Conservation (phyloP, 2,888 invertebrate genomes). For the Andrena camellia region DNA sequence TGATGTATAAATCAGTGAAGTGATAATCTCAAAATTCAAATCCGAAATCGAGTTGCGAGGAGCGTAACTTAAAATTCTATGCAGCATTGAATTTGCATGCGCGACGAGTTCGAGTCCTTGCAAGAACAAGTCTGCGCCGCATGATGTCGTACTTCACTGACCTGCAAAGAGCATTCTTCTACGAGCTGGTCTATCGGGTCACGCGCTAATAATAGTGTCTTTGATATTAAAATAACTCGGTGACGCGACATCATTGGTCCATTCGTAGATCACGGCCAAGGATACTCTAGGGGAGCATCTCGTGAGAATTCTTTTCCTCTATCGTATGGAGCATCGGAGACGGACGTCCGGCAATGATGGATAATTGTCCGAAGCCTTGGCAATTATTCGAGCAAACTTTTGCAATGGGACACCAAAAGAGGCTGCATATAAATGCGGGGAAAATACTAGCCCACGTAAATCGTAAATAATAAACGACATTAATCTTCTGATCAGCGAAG, state of each 20-base stretch:
- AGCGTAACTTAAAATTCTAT: not conserved
- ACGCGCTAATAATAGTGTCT: constrained; percentile 67
- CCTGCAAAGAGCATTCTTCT: constrained; percentile 53
- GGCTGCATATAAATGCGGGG: not conserved
- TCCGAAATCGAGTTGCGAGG: not conserved
- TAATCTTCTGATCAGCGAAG: too few relatives aligned
- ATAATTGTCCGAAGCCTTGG: not conserved
- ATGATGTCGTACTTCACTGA: constrained; percentile 36
- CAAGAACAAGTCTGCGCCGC: not conserved
- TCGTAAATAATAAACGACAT: too few relatives aligned
- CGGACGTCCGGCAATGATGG: too few relatives aligned
- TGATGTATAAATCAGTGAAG: not conserved
- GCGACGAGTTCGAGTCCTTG: not conserved
- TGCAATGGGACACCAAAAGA: not conserved
- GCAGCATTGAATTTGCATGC: not conserved
- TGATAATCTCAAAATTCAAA: not conserved
- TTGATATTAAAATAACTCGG: constrained; percentile 71
- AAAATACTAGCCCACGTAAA: not conserved
- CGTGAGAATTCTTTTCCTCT: constrained; percentile 26
- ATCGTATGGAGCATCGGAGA: not conserved
- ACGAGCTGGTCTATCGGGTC: constrained; percentile 53
- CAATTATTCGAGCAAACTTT: not conserved
- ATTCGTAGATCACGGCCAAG: constrained; percentile 65
- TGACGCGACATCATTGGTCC: constrained; percentile 58
- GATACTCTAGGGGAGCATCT: constrained; percentile 33